Evolutionary conservation across 2,888 invertebrate species (phyloP).

Genomic region (Drosophila ustulata): DNA sequence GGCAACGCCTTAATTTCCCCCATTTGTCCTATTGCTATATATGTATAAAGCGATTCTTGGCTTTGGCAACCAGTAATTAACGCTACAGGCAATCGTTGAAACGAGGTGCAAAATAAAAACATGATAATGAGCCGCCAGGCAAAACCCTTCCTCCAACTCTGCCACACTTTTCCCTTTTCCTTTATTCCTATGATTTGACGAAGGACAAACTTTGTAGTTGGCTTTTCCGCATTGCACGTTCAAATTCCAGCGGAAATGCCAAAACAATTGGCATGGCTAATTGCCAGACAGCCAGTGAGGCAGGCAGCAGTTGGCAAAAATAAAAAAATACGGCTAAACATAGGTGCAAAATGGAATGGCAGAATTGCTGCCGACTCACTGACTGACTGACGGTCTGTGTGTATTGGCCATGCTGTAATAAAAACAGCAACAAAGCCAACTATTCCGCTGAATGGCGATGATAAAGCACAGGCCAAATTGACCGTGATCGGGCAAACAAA

Average conservation of each 20-base stretch:
- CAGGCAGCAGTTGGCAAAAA: slow-evolving; percentile 33
- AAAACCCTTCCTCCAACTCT: slow-evolving; percentile 18
- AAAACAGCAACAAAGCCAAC: slow-evolving; percentile 26
- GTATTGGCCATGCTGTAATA: slow-evolving; percentile 51
- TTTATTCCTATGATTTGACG: slow-evolving; percentile 13
- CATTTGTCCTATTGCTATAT: background rate
- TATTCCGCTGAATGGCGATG: slow-evolving; percentile 28
- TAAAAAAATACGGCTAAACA: slow-evolving; percentile 11
- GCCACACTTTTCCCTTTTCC: background rate
- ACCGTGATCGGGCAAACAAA: slow-evolving; percentile 44
- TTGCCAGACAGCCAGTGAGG: slow-evolving; percentile 59
- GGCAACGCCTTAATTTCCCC: background rate
- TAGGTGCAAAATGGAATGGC: slow-evolving; percentile 64
- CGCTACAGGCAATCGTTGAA: slow-evolving; percentile 30
- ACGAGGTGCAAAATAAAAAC: slow-evolving; percentile 44
- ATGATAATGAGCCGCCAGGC: slow-evolving; percentile 55
- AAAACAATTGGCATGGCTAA: slow-evolving; percentile 63
- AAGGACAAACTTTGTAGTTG: slow-evolving; percentile 61
- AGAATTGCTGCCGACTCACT: slow-evolving; percentile 29
- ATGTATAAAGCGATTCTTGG: slow-evolving; percentile 22
- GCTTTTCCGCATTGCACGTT: slow-evolving; percentile 47
- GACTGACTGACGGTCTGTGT: slow-evolving; percentile 10
- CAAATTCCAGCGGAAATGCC: slow-evolving; percentile 74
- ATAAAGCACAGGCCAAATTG: slow-evolving; percentile 55
- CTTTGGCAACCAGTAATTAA: slow-evolving; percentile 63